phyloP scores from a whole-genome alignment of 2,888 invertebrate genomes.

The Caenorhabditis japonica region DNA sequence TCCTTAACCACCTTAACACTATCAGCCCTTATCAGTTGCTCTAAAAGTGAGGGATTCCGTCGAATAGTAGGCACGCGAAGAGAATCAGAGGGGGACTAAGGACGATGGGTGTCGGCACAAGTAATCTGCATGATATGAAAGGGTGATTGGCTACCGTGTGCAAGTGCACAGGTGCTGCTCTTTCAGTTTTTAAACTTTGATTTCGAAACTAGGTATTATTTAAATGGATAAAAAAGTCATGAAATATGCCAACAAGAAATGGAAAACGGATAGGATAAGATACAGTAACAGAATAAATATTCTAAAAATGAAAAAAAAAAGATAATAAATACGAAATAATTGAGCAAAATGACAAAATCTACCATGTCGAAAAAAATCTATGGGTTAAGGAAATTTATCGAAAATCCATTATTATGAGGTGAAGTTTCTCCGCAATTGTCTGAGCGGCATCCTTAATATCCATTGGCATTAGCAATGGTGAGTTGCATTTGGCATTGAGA shows the following conservation, averaged over 20 bases:
- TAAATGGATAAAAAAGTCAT: constrained; percentile 33
- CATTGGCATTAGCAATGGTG: constrained; percentile 12
- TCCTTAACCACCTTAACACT: constrained; percentile 33
- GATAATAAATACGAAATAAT: neutral
- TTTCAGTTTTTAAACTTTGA: too few species aligned
- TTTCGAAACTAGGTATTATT: constrained; percentile 35
- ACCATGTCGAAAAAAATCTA: neutral
- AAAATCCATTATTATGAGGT: constrained; percentile 31
- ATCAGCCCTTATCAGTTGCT: constrained; percentile 32
- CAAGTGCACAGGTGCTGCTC: too few species aligned
- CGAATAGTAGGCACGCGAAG: constrained; percentile 5
- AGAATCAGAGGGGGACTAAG: too few species aligned
- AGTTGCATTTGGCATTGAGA: constrained; percentile 51
- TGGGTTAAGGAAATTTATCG: constrained; percentile 1
- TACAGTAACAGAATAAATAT: constrained; percentile 11
- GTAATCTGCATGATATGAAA: too few species aligned
- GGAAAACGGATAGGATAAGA: neutral
- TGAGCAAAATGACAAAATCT: too few species aligned
- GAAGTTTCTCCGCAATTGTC: constrained; percentile 40
- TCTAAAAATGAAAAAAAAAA: constrained; percentile 7
- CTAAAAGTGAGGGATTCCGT: constrained; percentile 18
- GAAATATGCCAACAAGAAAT: constrained; percentile 36
- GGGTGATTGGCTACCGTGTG: too few species aligned
- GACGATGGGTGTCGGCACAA: too few species aligned
- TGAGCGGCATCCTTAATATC: constrained; percentile 41